These are phyloP conservation scores for Spea multiplicata DNA, from an alignment of 2,113 vertebrate genomes.

Conservation along the genomic window DNA sequence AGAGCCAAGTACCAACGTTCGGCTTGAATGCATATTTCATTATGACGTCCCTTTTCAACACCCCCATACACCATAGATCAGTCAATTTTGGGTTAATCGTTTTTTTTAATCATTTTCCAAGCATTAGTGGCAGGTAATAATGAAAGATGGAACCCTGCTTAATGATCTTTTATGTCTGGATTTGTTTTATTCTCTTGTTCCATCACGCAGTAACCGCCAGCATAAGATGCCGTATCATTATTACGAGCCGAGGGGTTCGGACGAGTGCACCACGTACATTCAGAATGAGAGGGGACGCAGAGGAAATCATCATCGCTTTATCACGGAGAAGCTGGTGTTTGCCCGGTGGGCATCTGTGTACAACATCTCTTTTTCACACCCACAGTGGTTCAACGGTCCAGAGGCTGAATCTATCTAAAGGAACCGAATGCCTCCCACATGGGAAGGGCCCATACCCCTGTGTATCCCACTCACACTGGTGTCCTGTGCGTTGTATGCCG, in stretches of 20 bases:
- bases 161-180: too few species aligned
- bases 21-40: too few species aligned
- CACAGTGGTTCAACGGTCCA: conserved; percentile 72
- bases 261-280: conserved; percentile 88
- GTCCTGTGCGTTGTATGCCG: conserved; percentile 11
- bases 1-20: too few species aligned
- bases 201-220: conserved; percentile 63
- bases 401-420: neutral
- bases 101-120: neutral
- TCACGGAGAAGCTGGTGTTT: conserved; percentile 94
- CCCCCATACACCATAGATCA: too few species aligned
- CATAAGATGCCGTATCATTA: conserved; percentile 92
- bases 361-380: conserved; percentile 90
- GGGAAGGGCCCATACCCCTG: neutral
- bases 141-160: neutral
- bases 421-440: too few species aligned
- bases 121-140: neutral
- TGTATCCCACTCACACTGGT: conserved; percentile 24
- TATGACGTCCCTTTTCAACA: too few species aligned
- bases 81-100: neutral
- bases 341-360: conserved; percentile 88
- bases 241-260: conserved; percentile 86
- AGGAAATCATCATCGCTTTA: conserved; percentile 96
- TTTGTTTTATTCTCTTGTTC: neutral
- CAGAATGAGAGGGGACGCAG: conserved; percentile 82